Conservation (phyloP, 2,888 invertebrate species). For the Brassicogethes aeneus region DNA sequence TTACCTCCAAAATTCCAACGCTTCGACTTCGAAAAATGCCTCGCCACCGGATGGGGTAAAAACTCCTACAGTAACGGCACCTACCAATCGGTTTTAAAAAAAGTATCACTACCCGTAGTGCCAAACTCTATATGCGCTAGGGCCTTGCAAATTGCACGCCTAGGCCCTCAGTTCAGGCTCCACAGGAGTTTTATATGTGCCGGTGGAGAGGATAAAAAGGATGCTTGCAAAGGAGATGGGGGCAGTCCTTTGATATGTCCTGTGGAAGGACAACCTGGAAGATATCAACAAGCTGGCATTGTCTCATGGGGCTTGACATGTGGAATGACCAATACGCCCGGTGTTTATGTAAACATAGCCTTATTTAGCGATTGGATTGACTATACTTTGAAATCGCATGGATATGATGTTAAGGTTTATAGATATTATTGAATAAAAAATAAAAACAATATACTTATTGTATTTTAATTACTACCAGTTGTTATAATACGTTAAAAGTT, state of each 20-base stretch:
- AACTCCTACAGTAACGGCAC: background rate
- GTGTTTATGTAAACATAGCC: constrained; percentile 65
- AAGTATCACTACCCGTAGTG: constrained; percentile 2
- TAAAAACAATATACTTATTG: no score
- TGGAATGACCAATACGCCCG: constrained; percentile 56
- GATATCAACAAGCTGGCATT: constrained; percentile 65
- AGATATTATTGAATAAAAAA: background rate
- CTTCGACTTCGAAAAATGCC: background rate
- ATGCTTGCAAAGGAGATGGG: constrained; percentile 1
- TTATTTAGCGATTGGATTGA: constrained; percentile 64
- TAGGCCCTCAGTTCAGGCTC: background rate
- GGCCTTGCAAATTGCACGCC: background rate
- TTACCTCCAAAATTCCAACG: background rate
- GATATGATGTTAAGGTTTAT: background rate
- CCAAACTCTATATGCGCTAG: background rate
- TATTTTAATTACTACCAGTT: no score
- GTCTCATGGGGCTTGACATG: constrained; percentile 80
- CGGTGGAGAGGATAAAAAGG: background rate
- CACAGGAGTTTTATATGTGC: constrained; percentile 1
- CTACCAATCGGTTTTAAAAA: background rate
- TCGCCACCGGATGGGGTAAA: constrained; percentile 6
- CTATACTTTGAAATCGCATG: background rate
- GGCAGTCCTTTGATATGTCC: constrained; percentile 3
- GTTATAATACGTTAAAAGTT: no score
- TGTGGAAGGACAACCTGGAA: constrained; percentile 40